These are phyloP conservation scores for Orthochromis malagaraziensis DNA, from an alignment of 2,113 vertebrate species.

Conservation along the genomic window DNA sequence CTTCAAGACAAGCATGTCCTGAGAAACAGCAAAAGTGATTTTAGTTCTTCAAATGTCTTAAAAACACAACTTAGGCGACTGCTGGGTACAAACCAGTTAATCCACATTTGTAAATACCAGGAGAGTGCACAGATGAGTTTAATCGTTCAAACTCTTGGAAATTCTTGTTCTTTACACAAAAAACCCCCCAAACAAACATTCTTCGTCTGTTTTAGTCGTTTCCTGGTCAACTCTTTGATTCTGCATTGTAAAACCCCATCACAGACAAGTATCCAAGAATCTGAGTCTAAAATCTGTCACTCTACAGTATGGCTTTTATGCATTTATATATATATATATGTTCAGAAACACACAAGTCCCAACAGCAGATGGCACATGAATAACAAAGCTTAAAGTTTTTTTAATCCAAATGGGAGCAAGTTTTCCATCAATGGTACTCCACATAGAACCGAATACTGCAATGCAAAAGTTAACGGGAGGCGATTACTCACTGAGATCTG, in stretches of 20 bases:
- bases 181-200: neutral
- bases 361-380: constrained; percentile 55
- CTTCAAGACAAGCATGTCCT: constrained; percentile 2
- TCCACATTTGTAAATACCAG: constrained; percentile 7
- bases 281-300: constrained; percentile 24
- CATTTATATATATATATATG: neutral
- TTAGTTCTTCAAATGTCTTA: neutral
- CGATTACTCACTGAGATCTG: neutral
- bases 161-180: neutral
- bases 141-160: neutral
- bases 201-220: neutral
- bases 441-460: constrained; percentile 34
- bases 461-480: neutral
- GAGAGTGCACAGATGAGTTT: neutral
- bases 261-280: constrained; percentile 11
- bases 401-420: neutral
- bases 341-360: constrained; percentile 19
- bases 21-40: constrained; percentile 4
- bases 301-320: constrained; percentile 64
- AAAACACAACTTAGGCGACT: neutral
- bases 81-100: neutral
- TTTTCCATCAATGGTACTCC: neutral
- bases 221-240: constrained; percentile 8
- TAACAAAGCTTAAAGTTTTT: constrained; percentile 24
- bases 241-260: constrained; percentile 42